These are phyloP conservation scores for Mormyrus lacerda DNA, from an alignment of 2,113 vertebrate species.

Conservation along the genomic window DNA sequence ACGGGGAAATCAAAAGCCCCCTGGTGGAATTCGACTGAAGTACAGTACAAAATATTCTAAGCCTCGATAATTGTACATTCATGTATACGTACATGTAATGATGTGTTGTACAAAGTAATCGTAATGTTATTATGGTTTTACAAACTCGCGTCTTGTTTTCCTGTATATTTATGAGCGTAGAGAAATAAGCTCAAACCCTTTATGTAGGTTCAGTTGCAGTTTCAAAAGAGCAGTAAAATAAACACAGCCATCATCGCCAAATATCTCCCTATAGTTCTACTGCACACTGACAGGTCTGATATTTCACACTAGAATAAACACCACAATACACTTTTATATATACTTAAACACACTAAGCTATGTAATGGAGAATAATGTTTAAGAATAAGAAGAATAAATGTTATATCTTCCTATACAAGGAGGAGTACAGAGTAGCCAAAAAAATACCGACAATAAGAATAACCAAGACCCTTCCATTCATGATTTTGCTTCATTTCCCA, in stretches of 20 bases:
- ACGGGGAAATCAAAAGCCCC: constrained; percentile 48
- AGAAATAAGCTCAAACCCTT: neutral
- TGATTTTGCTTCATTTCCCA: neutral
- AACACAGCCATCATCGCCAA: neutral
- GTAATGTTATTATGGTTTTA: neutral
- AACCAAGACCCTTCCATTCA: neutral
- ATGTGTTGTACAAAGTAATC: neutral
- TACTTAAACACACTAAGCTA: neutral
- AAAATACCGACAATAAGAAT: neutral
- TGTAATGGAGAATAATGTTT: neutral
- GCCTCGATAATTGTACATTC: neutral
- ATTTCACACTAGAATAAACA: neutral
- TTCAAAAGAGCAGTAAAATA: neutral
- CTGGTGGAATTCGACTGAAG: constrained; percentile 51
- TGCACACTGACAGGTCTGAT: neutral
- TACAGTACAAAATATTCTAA: constrained; percentile 33
- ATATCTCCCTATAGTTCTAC: neutral
- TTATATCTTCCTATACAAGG: neutral
- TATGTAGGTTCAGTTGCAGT: neutral
- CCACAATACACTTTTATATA: neutral
- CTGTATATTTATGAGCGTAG: neutral
- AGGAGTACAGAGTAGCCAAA: neutral
- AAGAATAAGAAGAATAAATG: neutral
- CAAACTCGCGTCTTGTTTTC: neutral
- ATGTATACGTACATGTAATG: neutral